Evolutionary conservation across 2,888 invertebrate species (phyloP), one percentile per base, ranked within the genome.

Genomic region (Branchinecta sandiegonensis): DNA sequence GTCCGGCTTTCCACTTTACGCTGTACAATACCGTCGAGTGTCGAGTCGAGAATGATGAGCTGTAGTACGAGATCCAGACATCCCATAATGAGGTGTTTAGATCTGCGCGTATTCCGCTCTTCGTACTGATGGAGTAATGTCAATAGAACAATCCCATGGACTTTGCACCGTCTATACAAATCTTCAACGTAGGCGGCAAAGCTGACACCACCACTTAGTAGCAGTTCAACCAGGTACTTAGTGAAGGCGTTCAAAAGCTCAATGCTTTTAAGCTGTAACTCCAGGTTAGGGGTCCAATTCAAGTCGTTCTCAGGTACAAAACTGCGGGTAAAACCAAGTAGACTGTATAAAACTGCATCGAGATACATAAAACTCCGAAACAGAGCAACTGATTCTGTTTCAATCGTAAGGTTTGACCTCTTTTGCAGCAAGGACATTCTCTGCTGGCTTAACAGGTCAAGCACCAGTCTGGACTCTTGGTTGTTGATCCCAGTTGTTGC

Each of bases 311-410:
- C 79, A 0, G 84, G 83, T 0, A 88, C 89, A 76, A 86, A 90
- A 69, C 89, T 89, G 66, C 91, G 81, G 0, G 90, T 83, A 76
- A 86, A 91, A n/a, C 63, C 63, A 23, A 56, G 63, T 8, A 56
- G 8, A 11, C 63, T 56, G 23, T 56, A 82, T 70, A 87, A 82
- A 48, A 91, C 78, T 12, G 89, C 84, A 77, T 92, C 91, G 68
- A 92, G 79, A 74, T 89, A 88, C 85, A 89, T 90, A 75, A 85
- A 86, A 48, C 87, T 88, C 14, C 88, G 81, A 75, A 86, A 87
- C 69, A 84, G 83, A 65, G 86, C 84, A 56, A 85, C 78, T 72
- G 85, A 84, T 73, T 88, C 88, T 1, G 82, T 72, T 12, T 83
- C 78, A 65, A 81, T 14, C 13, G 69, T 69, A 46, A 23, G 68